These are phyloP conservation scores for Silurus lanzhouensis DNA, from an alignment of 2,797 vertebrate genomes.

Conservation along the genomic window DNA sequence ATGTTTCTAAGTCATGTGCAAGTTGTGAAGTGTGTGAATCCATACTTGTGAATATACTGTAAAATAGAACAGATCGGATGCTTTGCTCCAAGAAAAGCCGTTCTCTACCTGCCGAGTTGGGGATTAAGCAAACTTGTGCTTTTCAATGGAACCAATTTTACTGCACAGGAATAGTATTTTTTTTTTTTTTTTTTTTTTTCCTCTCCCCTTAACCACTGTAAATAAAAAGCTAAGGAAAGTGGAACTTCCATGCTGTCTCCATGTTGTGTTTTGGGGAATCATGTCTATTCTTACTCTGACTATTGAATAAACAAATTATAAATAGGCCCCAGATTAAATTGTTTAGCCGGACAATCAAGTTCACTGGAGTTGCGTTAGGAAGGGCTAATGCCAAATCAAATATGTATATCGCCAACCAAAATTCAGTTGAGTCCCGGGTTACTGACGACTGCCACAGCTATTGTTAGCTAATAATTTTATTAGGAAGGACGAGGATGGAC, in stretches of 20 bases:
- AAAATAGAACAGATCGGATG: slow-evolving; percentile 13
- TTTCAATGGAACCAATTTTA: slow-evolving; percentile 8
- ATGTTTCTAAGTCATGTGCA: background rate
- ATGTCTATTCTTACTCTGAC: background rate
- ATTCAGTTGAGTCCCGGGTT: no score
- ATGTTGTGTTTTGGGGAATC: background rate
- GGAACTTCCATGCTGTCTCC: background rate
- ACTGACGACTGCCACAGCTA: no score
- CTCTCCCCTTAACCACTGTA: no score
- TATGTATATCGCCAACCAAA: no score
- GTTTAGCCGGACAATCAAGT: no score
- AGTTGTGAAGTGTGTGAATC: background rate
- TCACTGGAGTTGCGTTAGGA: no score
- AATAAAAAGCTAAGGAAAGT: background rate
- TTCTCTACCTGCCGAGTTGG: background rate
- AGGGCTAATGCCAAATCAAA: no score
- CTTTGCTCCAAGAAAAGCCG: background rate
- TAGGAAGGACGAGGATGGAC: no score
- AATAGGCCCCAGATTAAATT: no score
- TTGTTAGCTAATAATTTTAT: no score
- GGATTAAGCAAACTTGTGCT: background rate
- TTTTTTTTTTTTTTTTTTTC: background rate
- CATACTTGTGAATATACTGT: slow-evolving; percentile 10
- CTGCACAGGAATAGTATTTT: background rate
- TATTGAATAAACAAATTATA: no score